Conservation (phyloP, 2,797 vertebrate species). For the Microhierax caerulescens region DNA sequence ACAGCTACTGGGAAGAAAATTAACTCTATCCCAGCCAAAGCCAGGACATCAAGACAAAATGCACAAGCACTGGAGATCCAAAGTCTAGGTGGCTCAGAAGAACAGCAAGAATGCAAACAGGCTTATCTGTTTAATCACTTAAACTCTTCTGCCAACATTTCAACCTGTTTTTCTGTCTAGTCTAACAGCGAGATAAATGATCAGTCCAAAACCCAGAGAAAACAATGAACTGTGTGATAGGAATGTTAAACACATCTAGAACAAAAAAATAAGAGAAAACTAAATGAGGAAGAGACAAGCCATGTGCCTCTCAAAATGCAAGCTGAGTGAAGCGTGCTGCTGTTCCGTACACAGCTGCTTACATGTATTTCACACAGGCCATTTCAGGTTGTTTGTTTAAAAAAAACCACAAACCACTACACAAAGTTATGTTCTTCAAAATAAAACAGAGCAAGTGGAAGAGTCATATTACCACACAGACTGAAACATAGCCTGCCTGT, state of each 20-base stretch:
- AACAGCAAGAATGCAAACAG: background rate
- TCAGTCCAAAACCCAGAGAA: background rate
- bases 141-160: background rate
- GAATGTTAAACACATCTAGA: background rate
- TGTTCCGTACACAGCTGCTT: constrained; percentile 33
- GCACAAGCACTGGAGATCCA: background rate
- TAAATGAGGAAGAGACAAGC: constrained; percentile 38
- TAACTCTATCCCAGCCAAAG: no score
- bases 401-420: background rate
- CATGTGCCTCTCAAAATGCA: background rate
- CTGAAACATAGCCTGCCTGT: background rate
- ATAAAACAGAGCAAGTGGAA: background rate
- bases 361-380: background rate
- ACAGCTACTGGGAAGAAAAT: no score
- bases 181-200: background rate
- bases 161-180: background rate
- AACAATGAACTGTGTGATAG: background rate
- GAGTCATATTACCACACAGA: background rate
- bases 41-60: background rate
- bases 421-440: background rate
- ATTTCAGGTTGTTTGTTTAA: background rate
- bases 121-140: background rate
- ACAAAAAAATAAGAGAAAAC: background rate
- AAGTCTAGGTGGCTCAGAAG: background rate
- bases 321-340: constrained; percentile 31